Conservation (phyloP, 1,140 invertebrate genomes). For the Tyrophagus putrescentiae region DNA sequence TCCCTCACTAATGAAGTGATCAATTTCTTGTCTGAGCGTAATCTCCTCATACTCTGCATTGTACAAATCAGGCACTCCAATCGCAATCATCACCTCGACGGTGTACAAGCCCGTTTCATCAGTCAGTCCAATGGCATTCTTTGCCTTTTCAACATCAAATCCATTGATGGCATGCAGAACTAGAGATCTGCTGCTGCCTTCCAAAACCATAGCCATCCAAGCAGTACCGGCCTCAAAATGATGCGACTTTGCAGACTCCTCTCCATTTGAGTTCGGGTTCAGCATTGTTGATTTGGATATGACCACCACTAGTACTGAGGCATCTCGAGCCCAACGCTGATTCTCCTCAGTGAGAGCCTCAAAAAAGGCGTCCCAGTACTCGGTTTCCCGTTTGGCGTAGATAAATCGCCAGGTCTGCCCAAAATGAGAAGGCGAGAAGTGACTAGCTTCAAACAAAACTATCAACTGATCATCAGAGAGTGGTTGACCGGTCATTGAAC, state of each 20-base stretch:
- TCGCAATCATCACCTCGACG: conserved; percentile 8
- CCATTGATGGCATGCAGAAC: neutral
- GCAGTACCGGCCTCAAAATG: neutral
- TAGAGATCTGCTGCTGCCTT: neutral
- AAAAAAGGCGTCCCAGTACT: neutral
- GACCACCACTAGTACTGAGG: neutral
- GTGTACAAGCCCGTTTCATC: neutral
- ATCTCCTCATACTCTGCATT: too few relatives aligned
- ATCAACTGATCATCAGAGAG: neutral
- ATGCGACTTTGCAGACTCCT: too few relatives aligned
- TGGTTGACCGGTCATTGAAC: neutral
- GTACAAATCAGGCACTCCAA: too few relatives aligned
- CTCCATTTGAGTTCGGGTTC: too few relatives aligned
- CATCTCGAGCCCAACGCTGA: neutral
- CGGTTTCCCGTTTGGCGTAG: neutral
- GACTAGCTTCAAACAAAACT: neutral
- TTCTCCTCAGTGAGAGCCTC: neutral
- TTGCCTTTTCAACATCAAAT: neutral
- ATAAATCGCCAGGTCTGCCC: neutral
- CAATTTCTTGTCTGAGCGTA: too few relatives aligned
- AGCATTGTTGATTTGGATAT: too few relatives aligned
- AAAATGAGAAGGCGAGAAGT: neutral
- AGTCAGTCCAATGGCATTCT: neutral
- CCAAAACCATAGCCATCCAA: conserved; percentile 8
- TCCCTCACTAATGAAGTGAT: too few relatives aligned